Conservation (phyloP, 2,113 vertebrate genomes). For the Thryonomys swinderianus region DNA sequence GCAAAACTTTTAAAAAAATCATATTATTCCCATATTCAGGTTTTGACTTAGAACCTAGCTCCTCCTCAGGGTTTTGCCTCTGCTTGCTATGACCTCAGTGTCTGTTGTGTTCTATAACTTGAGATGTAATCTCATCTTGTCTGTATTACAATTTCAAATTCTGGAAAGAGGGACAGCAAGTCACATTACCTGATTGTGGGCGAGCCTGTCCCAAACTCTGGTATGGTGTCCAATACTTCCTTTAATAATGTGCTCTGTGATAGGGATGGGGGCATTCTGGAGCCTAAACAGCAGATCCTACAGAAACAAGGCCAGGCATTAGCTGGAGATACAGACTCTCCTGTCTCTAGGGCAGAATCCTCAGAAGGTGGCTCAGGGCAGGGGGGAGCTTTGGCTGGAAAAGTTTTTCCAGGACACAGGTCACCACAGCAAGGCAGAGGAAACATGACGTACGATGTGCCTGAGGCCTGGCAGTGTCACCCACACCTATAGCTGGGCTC, state of each 20-base stretch:
- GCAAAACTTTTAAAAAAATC: slow-evolving; percentile 88
- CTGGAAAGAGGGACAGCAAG: slow-evolving; percentile 87
- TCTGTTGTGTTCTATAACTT: slow-evolving; percentile 53
- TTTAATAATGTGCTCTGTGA: slow-evolving; percentile 90
- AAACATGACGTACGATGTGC: background rate
- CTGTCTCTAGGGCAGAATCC: slow-evolving; percentile 20
- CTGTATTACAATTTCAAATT: slow-evolving; percentile 93
- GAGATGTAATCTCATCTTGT: slow-evolving; percentile 79
- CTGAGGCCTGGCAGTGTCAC: slow-evolving; percentile 47
- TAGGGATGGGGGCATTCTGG: slow-evolving; percentile 90
- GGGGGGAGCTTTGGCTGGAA: slow-evolving; percentile 83
- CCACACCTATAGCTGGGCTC: slow-evolving; percentile 89
- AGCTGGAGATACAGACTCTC: slow-evolving; percentile 83
- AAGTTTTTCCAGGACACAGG: slow-evolving; percentile 86
- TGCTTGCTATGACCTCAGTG: background rate
- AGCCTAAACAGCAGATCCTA: slow-evolving; percentile 90
- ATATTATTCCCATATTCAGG: slow-evolving; percentile 90
- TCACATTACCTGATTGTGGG: background rate
- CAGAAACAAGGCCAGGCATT: slow-evolving; percentile 87
- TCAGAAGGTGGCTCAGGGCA: slow-evolving; percentile 88
- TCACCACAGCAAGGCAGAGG: slow-evolving; percentile 85
- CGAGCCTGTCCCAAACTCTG: slow-evolving; percentile 88
- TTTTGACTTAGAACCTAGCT: slow-evolving; percentile 91
- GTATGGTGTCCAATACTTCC: slow-evolving; percentile 91
- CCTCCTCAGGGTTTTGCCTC: slow-evolving; percentile 66